phyloP scores from a whole-genome alignment of 1,140 invertebrate genomes.

The Hyles vespertilio region DNA sequence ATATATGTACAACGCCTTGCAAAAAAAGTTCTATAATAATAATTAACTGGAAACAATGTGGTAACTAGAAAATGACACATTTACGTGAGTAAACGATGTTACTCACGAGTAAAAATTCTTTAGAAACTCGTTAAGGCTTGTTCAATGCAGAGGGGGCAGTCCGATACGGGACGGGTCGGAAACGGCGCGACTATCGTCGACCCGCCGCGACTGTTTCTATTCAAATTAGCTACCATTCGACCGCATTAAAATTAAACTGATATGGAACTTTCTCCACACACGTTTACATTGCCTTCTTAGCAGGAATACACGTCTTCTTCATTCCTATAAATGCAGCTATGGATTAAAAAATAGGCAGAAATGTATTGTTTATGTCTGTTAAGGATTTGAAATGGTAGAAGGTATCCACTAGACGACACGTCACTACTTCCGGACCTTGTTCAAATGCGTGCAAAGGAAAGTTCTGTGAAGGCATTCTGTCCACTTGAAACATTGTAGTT shows the following conservation, averaged over 20 bases:
- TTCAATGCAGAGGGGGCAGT: constrained; percentile 15
- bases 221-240: constrained; percentile 34
- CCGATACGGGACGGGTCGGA: constrained; percentile 33
- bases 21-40: no score
- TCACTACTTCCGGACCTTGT: constrained; percentile 29
- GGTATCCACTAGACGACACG: constrained; percentile 34
- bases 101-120: constrained; percentile 31
- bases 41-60: background rate
- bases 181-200: constrained; percentile 32
- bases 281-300: no score
- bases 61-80: constrained; percentile 9
- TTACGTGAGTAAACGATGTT: constrained; percentile 28
- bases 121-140: constrained; percentile 29
- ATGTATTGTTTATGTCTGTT: background rate
- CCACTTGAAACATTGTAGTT: background rate
- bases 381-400: constrained; percentile 9
- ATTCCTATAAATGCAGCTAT: constrained; percentile 7
- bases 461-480: constrained; percentile 14
- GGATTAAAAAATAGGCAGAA: constrained; percentile 2
- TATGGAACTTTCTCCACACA: background rate
- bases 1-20: no score
- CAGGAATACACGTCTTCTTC: background rate
- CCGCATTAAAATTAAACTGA: constrained; percentile 11
- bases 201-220: constrained; percentile 37
- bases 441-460: constrained; percentile 29